Percentiles rank a stretch among this genome's conserved stretches.
Conservation (phyloP, 2,888 invertebrate species). For the Poecilus cupreus region DNA sequence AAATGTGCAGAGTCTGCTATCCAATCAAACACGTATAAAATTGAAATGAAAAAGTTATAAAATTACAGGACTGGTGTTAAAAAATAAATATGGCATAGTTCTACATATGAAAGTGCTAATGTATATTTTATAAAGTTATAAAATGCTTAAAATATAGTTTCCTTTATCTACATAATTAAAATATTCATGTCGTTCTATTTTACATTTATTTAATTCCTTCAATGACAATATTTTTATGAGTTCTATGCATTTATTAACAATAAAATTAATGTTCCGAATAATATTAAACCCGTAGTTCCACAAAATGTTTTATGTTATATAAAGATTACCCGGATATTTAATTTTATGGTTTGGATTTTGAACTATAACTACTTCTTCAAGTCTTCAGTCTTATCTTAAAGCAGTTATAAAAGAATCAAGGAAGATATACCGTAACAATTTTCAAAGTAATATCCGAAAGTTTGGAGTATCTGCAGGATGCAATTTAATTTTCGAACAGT, state of each 20-base stretch:
- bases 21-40: background rate
- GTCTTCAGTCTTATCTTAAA: slow-evolving; percentile 1
- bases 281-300: no score
- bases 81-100: no score
- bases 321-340: no score
- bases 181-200: no score
- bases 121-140: no score
- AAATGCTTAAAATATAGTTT: no score
- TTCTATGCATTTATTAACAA: background rate
- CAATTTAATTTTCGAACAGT: background rate
- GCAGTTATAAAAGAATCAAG: background rate
- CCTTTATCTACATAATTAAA: no score
- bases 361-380: background rate
- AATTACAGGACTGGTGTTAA: no score
- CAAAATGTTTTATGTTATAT: no score
- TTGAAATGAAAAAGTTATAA: background rate
- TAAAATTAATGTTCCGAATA: background rate
- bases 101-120: no score
- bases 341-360: no score
- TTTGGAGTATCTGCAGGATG: background rate
- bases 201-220: no score
- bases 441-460: background rate
- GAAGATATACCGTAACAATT: slow-evolving; percentile 2
- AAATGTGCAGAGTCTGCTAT: background rate
- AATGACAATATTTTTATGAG: background rate